Conservation (phyloP, 2,797 vertebrate genomes). For the Phylloscopus collybita region DNA sequence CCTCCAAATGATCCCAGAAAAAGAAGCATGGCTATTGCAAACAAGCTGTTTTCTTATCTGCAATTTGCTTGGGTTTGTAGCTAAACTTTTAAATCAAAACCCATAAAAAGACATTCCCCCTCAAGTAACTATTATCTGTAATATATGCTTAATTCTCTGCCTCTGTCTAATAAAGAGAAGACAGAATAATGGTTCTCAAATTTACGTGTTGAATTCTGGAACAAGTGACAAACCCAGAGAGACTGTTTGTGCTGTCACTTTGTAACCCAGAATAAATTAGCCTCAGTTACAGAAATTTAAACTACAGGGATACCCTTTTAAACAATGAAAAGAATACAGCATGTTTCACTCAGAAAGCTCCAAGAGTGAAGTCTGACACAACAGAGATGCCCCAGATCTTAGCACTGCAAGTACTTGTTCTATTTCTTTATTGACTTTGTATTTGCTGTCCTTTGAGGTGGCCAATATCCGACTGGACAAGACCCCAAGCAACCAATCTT, state of each 20-base stretch:
- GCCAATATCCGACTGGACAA: neutral
- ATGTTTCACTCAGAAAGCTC: neutral
- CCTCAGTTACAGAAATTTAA: slow-evolving; percentile 8
- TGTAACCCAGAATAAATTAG: slow-evolving; percentile 12
- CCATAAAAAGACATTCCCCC: neutral
- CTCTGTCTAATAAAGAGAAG: neutral
- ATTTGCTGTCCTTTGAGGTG: neutral
- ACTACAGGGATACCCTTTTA: neutral
- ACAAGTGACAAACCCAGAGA: neutral
- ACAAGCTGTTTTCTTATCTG: neutral
- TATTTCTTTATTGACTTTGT: neutral
- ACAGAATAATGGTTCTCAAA: slow-evolving; percentile 1
- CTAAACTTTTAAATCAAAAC: slow-evolving; percentile 1
- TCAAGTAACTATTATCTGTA: neutral
- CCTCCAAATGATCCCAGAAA: neutral
- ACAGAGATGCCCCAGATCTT: neutral
- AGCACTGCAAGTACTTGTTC: neutral
- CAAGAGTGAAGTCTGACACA: neutral
- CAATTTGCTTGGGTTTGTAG: neutral
- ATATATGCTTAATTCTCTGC: slow-evolving; percentile 29
- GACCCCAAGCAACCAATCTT: neutral
- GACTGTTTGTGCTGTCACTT: neutral
- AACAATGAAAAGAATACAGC: neutral
- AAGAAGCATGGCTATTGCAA: neutral
- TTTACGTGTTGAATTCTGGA: neutral